Evolutionary conservation across 2,797 vertebrate species (phyloP), one percentile per base, ranked within the genome.

Genomic region (Pangasius sanitwongsei): DNA sequence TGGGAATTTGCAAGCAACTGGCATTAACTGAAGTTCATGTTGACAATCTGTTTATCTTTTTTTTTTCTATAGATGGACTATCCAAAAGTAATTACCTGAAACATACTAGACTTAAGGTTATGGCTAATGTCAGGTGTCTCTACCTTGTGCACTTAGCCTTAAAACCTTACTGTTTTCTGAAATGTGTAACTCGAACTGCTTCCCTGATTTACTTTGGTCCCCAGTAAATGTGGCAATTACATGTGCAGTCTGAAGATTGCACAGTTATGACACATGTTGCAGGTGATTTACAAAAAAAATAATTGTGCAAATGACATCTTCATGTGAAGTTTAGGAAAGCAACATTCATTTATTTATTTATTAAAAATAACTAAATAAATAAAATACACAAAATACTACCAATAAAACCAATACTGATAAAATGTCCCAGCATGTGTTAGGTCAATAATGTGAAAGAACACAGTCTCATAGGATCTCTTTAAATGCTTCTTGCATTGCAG

Each of bases 1-100:
- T 83, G 89, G 61, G 59, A 44, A n/a, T 74, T 41, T 50, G 25
- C 78, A 89, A 83, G 57, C 28, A 50, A 41, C 16, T 61, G 50
- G 72, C 81, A 85, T 15, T 85, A 78, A 87, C 3, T 72, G 69
- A 70, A 61, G 28, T 72, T 87, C 37, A 69, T 7, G 20, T 11
- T 50, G 57, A 55, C 78, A 83, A 82, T 83, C 57, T 77, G 34
- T 83, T 57, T 72, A 25, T 67, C 16, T 34, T 20, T 12, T 34
- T 28, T 80, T 55, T 78, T 31, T 31, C 23, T 2, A 18, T 81
- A 57, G 7, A 18, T 34, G n/a, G 7, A 5, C 31, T 59, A 61
- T 37, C 55, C 78, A 59, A 37, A 59, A 81, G 7, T 18, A 80
- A 80, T 55, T 34, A 34, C 20, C 16, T 57, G n/a, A 31, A 53